Conservation (phyloP, 1,140 invertebrate species). For the Drosophila serrata region DNA sequence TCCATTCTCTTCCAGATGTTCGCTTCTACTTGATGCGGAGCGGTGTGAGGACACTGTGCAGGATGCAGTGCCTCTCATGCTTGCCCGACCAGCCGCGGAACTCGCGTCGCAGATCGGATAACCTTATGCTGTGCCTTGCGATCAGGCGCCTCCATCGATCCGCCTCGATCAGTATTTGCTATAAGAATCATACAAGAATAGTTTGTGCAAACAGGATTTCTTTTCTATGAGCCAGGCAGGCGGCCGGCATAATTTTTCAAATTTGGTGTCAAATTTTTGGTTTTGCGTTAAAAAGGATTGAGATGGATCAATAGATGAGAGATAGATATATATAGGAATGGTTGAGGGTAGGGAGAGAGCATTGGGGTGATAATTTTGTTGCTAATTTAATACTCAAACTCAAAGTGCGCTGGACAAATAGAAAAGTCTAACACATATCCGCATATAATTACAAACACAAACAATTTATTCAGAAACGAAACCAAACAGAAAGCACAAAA, state of each 20-base stretch:
- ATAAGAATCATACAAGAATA: conserved; percentile 72
- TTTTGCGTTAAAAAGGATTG: conserved; percentile 76
- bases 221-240: conserved; percentile 30
- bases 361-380: conserved; percentile 45
- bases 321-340: conserved; percentile 2
- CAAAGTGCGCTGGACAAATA: conserved; percentile 63
- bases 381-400: conserved; percentile 72
- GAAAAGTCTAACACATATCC: conserved; percentile 36
- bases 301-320: conserved; percentile 12
- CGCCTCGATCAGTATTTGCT: conserved; percentile 82
- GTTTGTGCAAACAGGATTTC: conserved; percentile 64
- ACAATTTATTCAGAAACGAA: conserved; percentile 57
- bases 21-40: conserved; percentile 73
- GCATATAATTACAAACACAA: conserved; percentile 56
- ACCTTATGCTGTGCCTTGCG: conserved; percentile 73
- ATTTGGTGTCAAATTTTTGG: conserved; percentile 47
- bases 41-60: conserved; percentile 83
- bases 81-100: conserved; percentile 85
- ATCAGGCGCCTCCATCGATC: conserved; percentile 83
- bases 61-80: conserved; percentile 83
- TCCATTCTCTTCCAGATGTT: conserved; percentile 22
- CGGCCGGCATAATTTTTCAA: conserved; percentile 35
- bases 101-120: conserved; percentile 80
- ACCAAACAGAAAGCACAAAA: conserved; percentile 55
- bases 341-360: conserved; percentile 8